These are phyloP conservation scores for Trachops cirrhosus DNA, from an alignment of 2,797 vertebrate genomes.

Conservation along the genomic window DNA sequence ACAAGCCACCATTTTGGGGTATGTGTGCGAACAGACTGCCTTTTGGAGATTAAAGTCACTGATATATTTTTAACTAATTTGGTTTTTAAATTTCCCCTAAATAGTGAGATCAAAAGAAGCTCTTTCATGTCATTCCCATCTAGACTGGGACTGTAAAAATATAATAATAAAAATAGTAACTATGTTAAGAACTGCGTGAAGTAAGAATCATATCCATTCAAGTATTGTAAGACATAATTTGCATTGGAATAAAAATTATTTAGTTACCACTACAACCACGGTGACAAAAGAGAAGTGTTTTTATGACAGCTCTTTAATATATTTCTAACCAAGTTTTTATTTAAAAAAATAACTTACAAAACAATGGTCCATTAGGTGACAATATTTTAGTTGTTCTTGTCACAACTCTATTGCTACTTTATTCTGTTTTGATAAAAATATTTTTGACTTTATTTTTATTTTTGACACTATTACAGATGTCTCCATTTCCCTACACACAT, in stretches of 20 bases:
- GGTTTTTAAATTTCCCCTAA: neutral
- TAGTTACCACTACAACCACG: neutral
- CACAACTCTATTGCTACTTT: neutral
- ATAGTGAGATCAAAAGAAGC: neutral
- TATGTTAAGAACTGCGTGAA: neutral
- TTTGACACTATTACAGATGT: neutral
- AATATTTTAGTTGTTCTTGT: constrained; percentile 14
- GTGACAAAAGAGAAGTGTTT: neutral
- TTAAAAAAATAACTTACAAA: constrained; percentile 13
- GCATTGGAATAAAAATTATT: neutral
- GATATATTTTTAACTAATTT: neutral
- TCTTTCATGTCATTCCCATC: neutral
- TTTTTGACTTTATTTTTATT: neutral
- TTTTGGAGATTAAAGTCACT: neutral
- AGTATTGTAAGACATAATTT: neutral
- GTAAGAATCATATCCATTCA: neutral
- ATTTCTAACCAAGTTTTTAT: neutral
- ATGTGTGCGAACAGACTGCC: neutral
- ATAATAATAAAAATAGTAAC: neutral
- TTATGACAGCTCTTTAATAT: neutral
- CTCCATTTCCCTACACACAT: neutral
- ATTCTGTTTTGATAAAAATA: constrained; percentile 41
- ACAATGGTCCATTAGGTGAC: neutral
- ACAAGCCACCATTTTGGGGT: neutral
- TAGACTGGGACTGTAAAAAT: neutral